Conservation (phyloP, 2,113 vertebrate genomes). For the Myiozetetes cayanensis region DNA sequence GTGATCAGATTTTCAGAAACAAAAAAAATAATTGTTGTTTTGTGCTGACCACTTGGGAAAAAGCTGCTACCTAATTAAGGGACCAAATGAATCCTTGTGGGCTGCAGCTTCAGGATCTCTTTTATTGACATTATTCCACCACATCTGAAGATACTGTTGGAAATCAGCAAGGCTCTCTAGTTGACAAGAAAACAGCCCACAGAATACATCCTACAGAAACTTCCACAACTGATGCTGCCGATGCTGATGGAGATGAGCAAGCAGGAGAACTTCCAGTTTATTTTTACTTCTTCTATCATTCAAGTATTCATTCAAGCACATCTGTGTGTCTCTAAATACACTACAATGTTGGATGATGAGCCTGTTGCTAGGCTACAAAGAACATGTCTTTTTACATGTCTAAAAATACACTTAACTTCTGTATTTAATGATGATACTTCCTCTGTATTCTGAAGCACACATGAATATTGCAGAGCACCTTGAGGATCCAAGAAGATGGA, state of each 20-base stretch:
- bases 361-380: constrained; percentile 60
- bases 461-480: not conserved
- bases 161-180: not conserved
- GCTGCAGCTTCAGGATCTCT: not conserved
- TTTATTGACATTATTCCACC: not conserved
- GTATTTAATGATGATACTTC: not conserved
- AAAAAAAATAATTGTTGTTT: not conserved
- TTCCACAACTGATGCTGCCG: not conserved
- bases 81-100: not conserved
- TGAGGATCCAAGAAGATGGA: not conserved
- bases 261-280: not conserved
- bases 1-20: not conserved
- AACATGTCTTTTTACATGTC: not conserved
- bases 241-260: not conserved
- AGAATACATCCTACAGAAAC: not conserved
- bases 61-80: not conserved
- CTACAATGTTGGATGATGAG: not conserved
- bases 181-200: not conserved
- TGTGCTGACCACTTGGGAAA: not conserved
- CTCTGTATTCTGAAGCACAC: not conserved
- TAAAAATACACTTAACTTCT: constrained; percentile 52
- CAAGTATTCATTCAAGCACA: constrained; percentile 19
- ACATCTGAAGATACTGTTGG: not conserved
- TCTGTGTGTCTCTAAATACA: constrained; percentile 32
- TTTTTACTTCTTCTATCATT: constrained; percentile 38